Conservation (phyloP, 2,888 invertebrate species). For the Hypolimnas misippus region DNA sequence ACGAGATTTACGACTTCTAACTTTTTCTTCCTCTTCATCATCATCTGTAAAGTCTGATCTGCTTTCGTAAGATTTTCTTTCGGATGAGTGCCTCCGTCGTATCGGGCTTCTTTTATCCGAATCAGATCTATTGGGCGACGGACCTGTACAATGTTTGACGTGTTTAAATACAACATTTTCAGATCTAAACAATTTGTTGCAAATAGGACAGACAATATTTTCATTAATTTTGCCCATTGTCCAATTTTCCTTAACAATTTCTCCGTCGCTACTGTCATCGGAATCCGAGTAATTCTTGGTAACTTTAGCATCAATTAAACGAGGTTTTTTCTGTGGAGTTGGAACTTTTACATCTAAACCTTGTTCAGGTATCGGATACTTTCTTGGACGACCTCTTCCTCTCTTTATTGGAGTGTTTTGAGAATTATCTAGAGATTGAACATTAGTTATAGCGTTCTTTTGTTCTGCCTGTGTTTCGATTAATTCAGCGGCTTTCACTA, state of each 20-base stretch:
- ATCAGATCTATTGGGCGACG: slow-evolving; percentile 74
- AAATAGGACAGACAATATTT: slow-evolving; percentile 79
- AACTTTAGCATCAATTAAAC: slow-evolving; percentile 61
- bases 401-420: slow-evolving; percentile 68
- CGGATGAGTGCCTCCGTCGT: slow-evolving; percentile 59
- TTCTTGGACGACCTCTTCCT: slow-evolving; percentile 75
- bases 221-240: slow-evolving; percentile 83
- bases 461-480: slow-evolving; percentile 71
- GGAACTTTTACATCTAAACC: slow-evolving; percentile 52
- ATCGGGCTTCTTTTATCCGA: slow-evolving; percentile 67
- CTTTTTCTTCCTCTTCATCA: slow-evolving; percentile 56
- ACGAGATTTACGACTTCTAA: slow-evolving; percentile 61
- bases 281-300: slow-evolving; percentile 59
- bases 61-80: slow-evolving; percentile 57
- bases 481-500: slow-evolving; percentile 77
- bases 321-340: slow-evolving; percentile 70
- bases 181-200: slow-evolving; percentile 76
- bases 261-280: slow-evolving; percentile 56
- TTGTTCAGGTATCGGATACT: slow-evolving; percentile 70
- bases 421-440: slow-evolving; percentile 50
- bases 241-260: slow-evolving; percentile 74
- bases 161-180: slow-evolving; percentile 82
- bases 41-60: slow-evolving; percentile 59
- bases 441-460: slow-evolving; percentile 44
- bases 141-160: slow-evolving; percentile 80